Percentiles rank a stretch among this genome's conserved stretches.
These are phyloP conservation scores for Otis tarda DNA, from an alignment of 2,113 vertebrate genomes.

Conservation along the genomic window DNA sequence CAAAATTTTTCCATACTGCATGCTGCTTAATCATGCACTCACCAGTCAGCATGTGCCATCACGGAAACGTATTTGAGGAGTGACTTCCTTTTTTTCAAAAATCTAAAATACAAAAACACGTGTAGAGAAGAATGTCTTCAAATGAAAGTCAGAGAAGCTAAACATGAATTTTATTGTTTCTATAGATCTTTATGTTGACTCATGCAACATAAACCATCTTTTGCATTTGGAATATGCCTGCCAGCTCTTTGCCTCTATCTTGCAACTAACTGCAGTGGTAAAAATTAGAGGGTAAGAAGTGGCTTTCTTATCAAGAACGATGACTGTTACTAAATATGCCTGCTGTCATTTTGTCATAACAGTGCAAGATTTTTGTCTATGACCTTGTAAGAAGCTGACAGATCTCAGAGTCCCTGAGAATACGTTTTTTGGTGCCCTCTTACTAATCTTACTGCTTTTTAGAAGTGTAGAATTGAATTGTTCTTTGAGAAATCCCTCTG, in stretches of 20 bases:
- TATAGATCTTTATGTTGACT: background rate
- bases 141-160: background rate
- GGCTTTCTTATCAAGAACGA: background rate
- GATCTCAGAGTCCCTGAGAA: background rate
- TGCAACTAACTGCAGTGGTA: background rate
- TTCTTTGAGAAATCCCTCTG: background rate
- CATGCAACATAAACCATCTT: background rate
- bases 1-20: background rate
- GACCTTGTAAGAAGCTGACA: background rate
- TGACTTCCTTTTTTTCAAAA: background rate
- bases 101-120: background rate
- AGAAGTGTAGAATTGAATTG: background rate
- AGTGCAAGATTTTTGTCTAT: background rate
- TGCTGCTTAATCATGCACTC: background rate
- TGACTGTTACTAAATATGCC: background rate
- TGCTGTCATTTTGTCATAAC: background rate
- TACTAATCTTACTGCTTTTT: background rate
- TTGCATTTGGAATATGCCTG: background rate
- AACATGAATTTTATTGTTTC: background rate
- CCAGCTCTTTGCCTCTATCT: background rate
- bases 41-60: background rate
- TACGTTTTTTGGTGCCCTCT: background rate
- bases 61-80: background rate
- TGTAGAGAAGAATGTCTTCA: background rate
- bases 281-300: background rate